phyloP scores from a whole-genome alignment of 2,888 invertebrate genomes.

The Sesia apiformis region DNA sequence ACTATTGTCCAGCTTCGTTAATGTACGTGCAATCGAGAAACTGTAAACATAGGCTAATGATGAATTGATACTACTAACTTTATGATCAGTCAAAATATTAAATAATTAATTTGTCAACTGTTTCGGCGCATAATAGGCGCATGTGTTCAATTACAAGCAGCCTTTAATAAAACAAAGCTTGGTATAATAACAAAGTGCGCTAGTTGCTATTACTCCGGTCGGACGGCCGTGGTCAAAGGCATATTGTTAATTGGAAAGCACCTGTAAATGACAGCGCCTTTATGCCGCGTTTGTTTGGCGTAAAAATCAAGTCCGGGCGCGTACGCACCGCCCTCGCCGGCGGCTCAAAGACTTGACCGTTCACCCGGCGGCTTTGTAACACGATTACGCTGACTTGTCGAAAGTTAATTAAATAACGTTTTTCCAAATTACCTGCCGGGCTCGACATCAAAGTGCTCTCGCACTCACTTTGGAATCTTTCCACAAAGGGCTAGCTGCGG shows the following conservation, averaged over 20 bases:
- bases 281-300: slow-evolving; percentile 59
- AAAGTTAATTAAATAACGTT: slow-evolving; percentile 75
- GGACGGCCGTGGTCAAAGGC: slow-evolving; percentile 61
- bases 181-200: slow-evolving; percentile 44
- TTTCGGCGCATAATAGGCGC: too few relatives aligned
- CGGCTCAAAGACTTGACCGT: slow-evolving; percentile 66
- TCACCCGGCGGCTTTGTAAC: slow-evolving; percentile 66
- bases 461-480: slow-evolving; percentile 50
- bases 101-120: too few relatives aligned
- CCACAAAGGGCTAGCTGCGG: slow-evolving; percentile 62
- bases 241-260: slow-evolving; percentile 70
- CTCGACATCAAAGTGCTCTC: slow-evolving; percentile 59
- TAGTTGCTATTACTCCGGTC: slow-evolving; percentile 49
- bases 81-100: too few relatives aligned
- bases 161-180: slow-evolving; percentile 48
- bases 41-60: not conserved
- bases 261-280: slow-evolving; percentile 71
- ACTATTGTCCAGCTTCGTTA: slow-evolving; percentile 48
- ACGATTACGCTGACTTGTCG: slow-evolving; percentile 71
- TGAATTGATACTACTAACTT: too few relatives aligned
- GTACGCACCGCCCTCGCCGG: slow-evolving; percentile 21
- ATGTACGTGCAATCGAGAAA: not conserved
- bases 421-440: slow-evolving; percentile 69
- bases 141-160: slow-evolving; percentile 30
- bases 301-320: slow-evolving; percentile 63